Conservation (phyloP, 2,113 vertebrate species). For the Maccullochella peelii region DNA sequence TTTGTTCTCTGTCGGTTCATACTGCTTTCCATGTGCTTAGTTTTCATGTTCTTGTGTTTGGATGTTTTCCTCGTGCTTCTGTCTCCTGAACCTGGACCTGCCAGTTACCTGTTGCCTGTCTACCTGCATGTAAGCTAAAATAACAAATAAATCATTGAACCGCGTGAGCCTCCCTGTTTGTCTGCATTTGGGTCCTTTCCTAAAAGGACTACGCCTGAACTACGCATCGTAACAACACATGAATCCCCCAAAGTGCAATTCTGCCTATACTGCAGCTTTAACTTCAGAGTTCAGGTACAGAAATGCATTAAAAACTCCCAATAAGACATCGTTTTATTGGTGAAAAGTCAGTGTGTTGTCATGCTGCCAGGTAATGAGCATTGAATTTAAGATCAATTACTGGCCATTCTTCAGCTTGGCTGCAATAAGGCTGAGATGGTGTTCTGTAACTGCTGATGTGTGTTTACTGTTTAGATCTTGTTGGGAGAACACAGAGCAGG, state of each 20-base stretch:
- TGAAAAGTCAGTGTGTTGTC: not conserved
- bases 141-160: no score
- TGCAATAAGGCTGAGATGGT: conserved; percentile 5
- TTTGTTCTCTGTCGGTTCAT: no score
- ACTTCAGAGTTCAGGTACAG: not conserved
- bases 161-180: no score
- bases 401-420: not conserved
- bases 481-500: not conserved
- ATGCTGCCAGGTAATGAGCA: not conserved
- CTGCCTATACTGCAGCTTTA: not conserved
- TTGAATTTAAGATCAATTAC: not conserved
- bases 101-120: no score
- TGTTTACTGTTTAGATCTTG: conserved; percentile 21
- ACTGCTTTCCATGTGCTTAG: no score
- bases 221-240: no score
- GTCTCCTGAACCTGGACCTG: no score
- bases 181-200: no score
- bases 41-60: no score
- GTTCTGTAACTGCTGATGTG: conserved; percentile 22
- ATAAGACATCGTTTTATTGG: not conserved
- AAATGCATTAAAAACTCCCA: not conserved
- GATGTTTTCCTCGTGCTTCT: no score
- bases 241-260: not conserved
- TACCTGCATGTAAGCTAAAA: no score
- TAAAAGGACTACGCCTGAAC: no score